Percentiles rank a stretch among this genome's conserved stretches.
Evolutionary conservation across 2,113 vertebrate species (phyloP).

Genomic region (Erinaceus europaeus): DNA sequence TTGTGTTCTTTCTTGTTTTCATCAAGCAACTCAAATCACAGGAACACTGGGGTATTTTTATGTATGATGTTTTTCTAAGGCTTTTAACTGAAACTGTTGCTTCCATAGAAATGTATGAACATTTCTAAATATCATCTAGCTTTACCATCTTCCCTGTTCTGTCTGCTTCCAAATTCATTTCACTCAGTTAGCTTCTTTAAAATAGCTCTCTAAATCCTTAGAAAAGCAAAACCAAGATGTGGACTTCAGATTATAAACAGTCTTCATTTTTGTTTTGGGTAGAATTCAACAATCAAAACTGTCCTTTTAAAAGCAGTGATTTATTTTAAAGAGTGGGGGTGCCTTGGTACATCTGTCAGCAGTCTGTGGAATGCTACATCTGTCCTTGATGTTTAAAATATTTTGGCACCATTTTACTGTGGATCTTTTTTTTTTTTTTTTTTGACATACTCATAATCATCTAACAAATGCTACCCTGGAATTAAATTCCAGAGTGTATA

Average conservation of each 20-base stretch:
- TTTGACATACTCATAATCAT: constrained; percentile 29
- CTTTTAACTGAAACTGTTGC: not conserved
- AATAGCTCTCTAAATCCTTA: not conserved
- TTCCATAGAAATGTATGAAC: not conserved
- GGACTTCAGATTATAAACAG: constrained; percentile 26
- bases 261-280: constrained; percentile 37
- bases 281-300: constrained; percentile 27
- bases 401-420: constrained; percentile 31
- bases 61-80: not conserved
- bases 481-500: not conserved
- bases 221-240: constrained; percentile 31
- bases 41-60: not conserved
- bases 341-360: constrained; percentile 38
- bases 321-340: constrained; percentile 26
- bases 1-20: not conserved
- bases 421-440: constrained; percentile 41
- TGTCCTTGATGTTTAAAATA: constrained; percentile 59
- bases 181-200: not conserved
- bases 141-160: not conserved
- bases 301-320: constrained; percentile 29
- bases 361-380: constrained; percentile 49
- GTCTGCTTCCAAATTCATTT: not conserved
- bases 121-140: not conserved
- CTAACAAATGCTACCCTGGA: constrained; percentile 23
- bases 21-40: not conserved